phyloP scores from a whole-genome alignment of 2,888 invertebrate genomes.

The Clepsis dumicolana region DNA sequence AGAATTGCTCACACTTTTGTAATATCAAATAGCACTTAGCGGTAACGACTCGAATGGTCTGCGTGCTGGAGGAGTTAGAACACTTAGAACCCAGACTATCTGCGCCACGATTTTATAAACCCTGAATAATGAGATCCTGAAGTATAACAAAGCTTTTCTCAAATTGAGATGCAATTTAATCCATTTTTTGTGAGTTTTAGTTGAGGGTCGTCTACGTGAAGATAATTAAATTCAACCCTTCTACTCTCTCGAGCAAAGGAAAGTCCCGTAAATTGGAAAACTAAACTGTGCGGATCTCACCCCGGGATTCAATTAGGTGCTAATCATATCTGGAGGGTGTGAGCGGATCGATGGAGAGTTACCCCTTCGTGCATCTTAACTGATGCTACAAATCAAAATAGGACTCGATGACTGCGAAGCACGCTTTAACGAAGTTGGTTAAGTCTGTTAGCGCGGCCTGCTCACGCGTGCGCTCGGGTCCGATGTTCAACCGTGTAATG shows the following conservation, averaged over 20 bases:
- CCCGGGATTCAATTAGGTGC: conserved; percentile 84
- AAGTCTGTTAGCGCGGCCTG: conserved; percentile 41
- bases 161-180: conserved; percentile 69
- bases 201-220: conserved; percentile 66
- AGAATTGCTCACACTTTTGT: conserved; percentile 50
- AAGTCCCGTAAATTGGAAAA: conserved; percentile 85
- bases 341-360: conserved; percentile 75
- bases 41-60: conserved; percentile 58
- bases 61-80: conserved; percentile 52
- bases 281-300: conserved; percentile 84
- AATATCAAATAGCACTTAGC: conserved; percentile 61
- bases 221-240: conserved; percentile 85
- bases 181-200: conserved; percentile 69
- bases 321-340: conserved; percentile 86
- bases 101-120: conserved; percentile 50
- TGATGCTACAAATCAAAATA: conserved; percentile 48
- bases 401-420: conserved; percentile 36
- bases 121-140: conserved; percentile 55
- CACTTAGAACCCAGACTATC: conserved; percentile 44
- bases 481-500: conserved; percentile 40
- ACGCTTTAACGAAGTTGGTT: conserved; percentile 42
- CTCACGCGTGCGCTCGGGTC: conserved; percentile 38
- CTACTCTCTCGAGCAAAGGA: conserved; percentile 75
- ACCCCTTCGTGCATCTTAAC: conserved; percentile 67
- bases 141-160: conserved; percentile 57